Evolutionary conservation across 1,140 invertebrate species (phyloP).

Genomic region (Whitmania pigra): DNA sequence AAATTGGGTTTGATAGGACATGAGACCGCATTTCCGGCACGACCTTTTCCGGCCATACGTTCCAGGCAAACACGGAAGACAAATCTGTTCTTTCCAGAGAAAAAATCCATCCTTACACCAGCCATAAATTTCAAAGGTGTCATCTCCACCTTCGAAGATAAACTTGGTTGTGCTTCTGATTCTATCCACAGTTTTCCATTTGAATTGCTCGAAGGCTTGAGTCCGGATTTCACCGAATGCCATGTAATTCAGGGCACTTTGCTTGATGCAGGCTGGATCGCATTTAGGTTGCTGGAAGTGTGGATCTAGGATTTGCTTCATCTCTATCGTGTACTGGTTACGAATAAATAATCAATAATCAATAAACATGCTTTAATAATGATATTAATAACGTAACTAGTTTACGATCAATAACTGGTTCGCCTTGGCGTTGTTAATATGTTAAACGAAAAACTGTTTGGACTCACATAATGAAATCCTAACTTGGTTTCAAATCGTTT

Average conservation of each 20-base stretch:
- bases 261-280: conserved; percentile 4
- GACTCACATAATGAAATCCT: background rate
- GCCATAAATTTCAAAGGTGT: background rate
- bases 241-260: conserved; percentile 6
- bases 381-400: background rate
- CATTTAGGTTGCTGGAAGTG: background rate
- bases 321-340: conserved; percentile 8
- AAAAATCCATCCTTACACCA: conserved; percentile 11
- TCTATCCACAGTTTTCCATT: background rate
- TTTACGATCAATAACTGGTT: background rate
- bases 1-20: background rate
- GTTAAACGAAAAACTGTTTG: background rate
- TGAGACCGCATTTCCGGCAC: background rate
- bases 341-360: background rate
- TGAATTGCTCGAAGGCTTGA: background rate
- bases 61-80: background rate
- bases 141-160: background rate
- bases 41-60: background rate
- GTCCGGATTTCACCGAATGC: background rate
- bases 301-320: background rate
- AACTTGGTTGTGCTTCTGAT: background rate
- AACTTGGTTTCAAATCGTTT: background rate
- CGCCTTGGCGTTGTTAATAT: background rate
- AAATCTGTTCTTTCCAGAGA: background rate
- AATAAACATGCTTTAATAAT: background rate